phyloP scores from a whole-genome alignment of 2,113 vertebrate genomes.

The Carassius gibelio region DNA sequence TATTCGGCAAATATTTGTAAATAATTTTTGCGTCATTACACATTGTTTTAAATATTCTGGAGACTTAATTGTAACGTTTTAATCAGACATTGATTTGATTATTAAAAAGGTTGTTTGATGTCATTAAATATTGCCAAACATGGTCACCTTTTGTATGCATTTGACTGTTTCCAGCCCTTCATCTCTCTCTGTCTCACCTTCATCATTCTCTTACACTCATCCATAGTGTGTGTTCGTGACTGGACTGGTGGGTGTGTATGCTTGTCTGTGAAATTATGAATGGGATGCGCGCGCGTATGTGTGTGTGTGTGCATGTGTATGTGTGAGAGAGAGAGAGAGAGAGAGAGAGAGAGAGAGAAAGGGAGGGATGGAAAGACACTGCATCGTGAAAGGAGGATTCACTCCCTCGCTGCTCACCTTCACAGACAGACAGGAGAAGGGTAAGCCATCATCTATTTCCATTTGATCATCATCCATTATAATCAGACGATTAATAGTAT shows the following conservation, averaged over 20 bases:
- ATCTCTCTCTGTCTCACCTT: neutral
- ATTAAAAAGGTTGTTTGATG: too few relatives aligned
- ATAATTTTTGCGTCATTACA: too few relatives aligned
- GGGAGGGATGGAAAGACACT: slow-evolving; percentile 35
- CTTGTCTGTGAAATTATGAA: slow-evolving; percentile 67
- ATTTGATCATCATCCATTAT: neutral
- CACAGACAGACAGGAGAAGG: slow-evolving; percentile 33
- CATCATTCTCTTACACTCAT: neutral
- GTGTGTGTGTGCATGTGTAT: neutral
- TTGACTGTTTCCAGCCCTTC: neutral
- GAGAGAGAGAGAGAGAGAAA: slow-evolving; percentile 29
- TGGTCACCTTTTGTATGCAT: neutral
- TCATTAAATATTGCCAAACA: neutral
- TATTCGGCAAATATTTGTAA: too few relatives aligned
- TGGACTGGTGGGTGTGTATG: neutral
- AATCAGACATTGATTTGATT: neutral
- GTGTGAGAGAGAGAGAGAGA: slow-evolving; percentile 31
- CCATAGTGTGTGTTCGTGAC: neutral
- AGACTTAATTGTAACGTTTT: neutral
- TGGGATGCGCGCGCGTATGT: slow-evolving; percentile 32
- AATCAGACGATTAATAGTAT: neutral
- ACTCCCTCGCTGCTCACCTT: slow-evolving; percentile 18
- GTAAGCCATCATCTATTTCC: slow-evolving; percentile 32
- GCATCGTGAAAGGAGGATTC: neutral
- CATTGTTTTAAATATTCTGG: too few relatives aligned